Conservation (phyloP, 2,113 vertebrate species). For the Ceratotherium simum region DNA sequence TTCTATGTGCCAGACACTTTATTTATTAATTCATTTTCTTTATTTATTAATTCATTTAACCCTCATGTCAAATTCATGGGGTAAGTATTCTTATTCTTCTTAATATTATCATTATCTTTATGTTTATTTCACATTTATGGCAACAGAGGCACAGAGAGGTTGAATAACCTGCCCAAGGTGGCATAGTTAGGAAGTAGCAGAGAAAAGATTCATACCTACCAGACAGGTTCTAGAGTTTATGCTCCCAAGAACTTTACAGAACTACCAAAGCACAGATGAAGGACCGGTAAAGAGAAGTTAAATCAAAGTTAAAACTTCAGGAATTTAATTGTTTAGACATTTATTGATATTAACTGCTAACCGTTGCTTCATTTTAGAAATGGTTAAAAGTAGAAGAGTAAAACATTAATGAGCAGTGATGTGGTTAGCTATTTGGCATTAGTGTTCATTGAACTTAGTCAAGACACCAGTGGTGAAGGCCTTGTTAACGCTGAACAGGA, state of each 20-base stretch:
- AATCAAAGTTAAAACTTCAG: neutral
- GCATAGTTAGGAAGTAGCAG: neutral
- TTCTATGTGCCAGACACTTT: neutral
- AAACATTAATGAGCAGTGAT: neutral
- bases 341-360: neutral
- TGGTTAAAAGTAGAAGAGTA: neutral
- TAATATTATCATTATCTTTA: neutral
- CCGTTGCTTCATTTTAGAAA: neutral
- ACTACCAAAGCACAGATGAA: neutral
- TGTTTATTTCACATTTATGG: conserved; percentile 6
- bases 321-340: neutral
- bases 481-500: neutral
- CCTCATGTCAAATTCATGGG: neutral
- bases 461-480: neutral
- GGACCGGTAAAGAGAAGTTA: neutral
- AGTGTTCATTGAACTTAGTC: neutral
- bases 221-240: neutral
- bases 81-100: neutral
- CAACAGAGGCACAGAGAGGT: neutral
- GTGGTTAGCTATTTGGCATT: neutral
- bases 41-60: neutral
- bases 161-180: neutral
- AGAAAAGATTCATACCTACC: neutral
- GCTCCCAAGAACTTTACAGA: neutral
- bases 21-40: neutral